These are phyloP conservation scores for Plumapathes pennacea DNA, from an alignment of 92 coral and sea anemone genomes.

Conservation along the genomic window DNA sequence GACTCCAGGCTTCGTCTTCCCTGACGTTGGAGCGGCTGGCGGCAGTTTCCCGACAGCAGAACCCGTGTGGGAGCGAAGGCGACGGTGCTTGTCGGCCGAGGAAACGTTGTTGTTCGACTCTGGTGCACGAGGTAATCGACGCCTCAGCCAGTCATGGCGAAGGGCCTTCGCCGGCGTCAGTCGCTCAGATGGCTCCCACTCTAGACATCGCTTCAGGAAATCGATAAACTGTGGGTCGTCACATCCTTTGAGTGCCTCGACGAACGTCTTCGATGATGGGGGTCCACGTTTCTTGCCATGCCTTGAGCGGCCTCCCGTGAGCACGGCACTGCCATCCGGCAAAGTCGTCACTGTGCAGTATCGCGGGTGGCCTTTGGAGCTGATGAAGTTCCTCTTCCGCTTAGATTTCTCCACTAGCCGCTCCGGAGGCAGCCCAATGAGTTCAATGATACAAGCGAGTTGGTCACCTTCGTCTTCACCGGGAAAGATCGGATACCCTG, in stretches of 20 bases:
- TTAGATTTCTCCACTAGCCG: constrained; percentile 81
- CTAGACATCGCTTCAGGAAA: constrained; percentile 86
- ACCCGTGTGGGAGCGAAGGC: constrained; percentile 58
- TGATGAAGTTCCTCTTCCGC: constrained; percentile 88
- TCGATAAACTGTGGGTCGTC: constrained; percentile 91
- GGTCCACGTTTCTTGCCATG: constrained; percentile 97
- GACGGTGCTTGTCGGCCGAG: constrained; percentile 52
- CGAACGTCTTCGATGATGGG: constrained; percentile 80
- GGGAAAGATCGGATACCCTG: constrained; percentile 96
- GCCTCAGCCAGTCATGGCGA: constrained; percentile 92
- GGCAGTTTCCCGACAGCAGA: constrained; percentile 83
- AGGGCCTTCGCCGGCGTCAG: constrained; percentile 96
- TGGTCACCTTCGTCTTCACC: constrained; percentile 99
- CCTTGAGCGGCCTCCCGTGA: constrained; percentile 96
- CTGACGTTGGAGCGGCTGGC: constrained; percentile 90
- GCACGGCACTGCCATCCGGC: constrained; percentile 89
- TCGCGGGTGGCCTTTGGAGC: constrained; percentile 95
- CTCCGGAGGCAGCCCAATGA: constrained; percentile 85
- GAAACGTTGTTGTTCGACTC: constrained; percentile 65
- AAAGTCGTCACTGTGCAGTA: constrained; percentile 91
- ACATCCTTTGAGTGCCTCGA: constrained; percentile 87
- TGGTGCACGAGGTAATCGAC: constrained; percentile 95
- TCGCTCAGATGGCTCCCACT: constrained; percentile 94
- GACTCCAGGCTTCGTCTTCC: constrained; percentile 68
- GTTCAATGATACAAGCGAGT: constrained; percentile 94